These are phyloP conservation scores for Cistogaster globosa DNA, from an alignment of 2,888 invertebrate species.

Conservation along the genomic window DNA sequence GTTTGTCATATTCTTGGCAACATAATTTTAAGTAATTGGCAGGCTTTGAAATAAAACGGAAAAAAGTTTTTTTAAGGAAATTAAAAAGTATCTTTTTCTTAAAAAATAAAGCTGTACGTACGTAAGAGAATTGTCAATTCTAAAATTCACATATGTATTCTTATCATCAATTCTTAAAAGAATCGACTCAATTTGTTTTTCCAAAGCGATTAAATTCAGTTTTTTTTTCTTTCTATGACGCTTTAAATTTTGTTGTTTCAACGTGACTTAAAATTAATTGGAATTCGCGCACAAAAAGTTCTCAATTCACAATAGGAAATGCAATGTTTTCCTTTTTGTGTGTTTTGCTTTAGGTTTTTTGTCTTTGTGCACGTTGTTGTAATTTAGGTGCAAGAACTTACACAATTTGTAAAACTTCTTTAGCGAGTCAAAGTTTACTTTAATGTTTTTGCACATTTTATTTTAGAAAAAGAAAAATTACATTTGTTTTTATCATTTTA, in stretches of 20 bases:
- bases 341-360: neutral
- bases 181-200: neutral
- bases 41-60: no score
- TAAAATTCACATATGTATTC: no score
- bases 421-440: slow-evolving; percentile 53
- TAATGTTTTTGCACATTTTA: slow-evolving; percentile 45
- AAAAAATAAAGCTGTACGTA: no score
- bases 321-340: neutral
- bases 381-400: slow-evolving; percentile 36
- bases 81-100: no score
- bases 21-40: no score
- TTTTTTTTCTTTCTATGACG: neutral
- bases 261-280: slow-evolving; percentile 15
- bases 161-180: neutral
- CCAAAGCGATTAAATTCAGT: neutral
- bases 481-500: slow-evolving; percentile 42
- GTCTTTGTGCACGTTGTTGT: neutral
- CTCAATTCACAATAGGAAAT: neutral
- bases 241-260: neutral
- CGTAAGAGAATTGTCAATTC: no score
- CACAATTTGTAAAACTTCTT: slow-evolving; percentile 46
- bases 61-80: no score
- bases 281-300: neutral
- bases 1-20: no score
- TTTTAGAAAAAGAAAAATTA: slow-evolving; percentile 4